Conservation (phyloP, 1,140 invertebrate species). For the Sycophila sp. region DNA sequence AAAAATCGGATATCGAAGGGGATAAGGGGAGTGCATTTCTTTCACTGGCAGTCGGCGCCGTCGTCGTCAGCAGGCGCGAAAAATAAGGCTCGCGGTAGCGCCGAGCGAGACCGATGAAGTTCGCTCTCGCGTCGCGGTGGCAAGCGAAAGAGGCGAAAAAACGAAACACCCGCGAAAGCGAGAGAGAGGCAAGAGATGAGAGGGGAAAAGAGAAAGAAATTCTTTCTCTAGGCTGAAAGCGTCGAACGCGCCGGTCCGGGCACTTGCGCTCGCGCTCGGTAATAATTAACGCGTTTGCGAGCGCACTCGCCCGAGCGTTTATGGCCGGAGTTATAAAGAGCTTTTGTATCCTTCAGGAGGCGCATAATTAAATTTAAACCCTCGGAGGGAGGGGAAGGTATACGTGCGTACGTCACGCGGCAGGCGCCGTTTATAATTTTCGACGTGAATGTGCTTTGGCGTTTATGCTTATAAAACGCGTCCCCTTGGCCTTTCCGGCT, state of each 20-base stretch:
- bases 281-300: constrained; percentile 45
- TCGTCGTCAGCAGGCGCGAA: constrained; percentile 31
- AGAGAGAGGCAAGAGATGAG: not conserved
- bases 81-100: constrained; percentile 13
- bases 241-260: constrained; percentile 17
- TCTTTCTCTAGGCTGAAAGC: constrained; percentile 17
- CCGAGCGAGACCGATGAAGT: too few species aligned
- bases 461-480: constrained; percentile 24
- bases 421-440: constrained; percentile 24
- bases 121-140: too few species aligned
- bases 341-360: constrained; percentile 43
- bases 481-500: constrained; percentile 4
- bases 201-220: not conserved
- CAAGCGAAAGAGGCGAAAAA: not conserved
- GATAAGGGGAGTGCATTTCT: not conserved
- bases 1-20: not conserved
- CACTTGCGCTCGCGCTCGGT: constrained; percentile 32
- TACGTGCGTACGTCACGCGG: not conserved
- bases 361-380: constrained; percentile 47
- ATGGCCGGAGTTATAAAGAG: constrained; percentile 43
- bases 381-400: constrained; percentile 7
- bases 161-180: not conserved
- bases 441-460: constrained; percentile 12
- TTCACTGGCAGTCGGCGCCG: not conserved
- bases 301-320: constrained; percentile 28